A percentile compares a stretch with the other conserved stretches of the same genome.
Conservation (phyloP, 2,113 vertebrate species). For the Chaenocephalus aceratus region DNA sequence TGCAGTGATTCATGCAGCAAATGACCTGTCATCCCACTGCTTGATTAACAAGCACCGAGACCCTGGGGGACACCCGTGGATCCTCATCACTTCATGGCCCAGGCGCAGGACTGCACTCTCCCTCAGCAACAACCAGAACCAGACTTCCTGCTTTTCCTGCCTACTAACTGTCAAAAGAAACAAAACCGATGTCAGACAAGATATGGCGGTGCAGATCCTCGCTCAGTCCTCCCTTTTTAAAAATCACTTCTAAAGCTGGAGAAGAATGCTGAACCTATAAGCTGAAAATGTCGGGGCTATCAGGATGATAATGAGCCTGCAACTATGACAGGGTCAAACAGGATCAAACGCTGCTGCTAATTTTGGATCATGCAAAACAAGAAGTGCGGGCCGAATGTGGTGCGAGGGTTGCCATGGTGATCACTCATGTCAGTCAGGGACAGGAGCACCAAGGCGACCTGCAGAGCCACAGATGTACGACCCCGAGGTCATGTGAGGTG, state of each 20-base stretch:
- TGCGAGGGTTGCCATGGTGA: conserved; percentile 2
- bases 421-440: conserved; percentile 43
- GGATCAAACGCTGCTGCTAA: conserved; percentile 59
- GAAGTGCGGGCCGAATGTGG: neutral
- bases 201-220: conserved; percentile 25
- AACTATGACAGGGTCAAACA: conserved; percentile 61
- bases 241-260: conserved; percentile 43
- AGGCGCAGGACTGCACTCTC: conserved; percentile 17
- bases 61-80: conserved; percentile 57
- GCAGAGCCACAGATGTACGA: conserved; percentile 29
- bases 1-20: conserved; percentile 74
- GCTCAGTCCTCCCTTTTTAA: conserved; percentile 39
- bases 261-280: conserved; percentile 33
- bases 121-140: neutral
- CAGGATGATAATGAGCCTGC: conserved; percentile 63
- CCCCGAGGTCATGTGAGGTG: conserved; percentile 14
- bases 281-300: conserved; percentile 30
- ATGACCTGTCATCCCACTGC: conserved; percentile 67
- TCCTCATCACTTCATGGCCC: conserved; percentile 59
- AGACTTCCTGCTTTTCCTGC: conserved; percentile 5
- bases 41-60: conserved; percentile 75
- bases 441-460: conserved; percentile 32
- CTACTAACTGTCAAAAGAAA: conserved; percentile 56
- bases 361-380: conserved; percentile 37
- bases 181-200: conserved; percentile 34